Evolutionary conservation across 1,140 invertebrate species (phyloP), one percentile per base, ranked within the genome.

Genomic region (Drosophila chauvacae): DNA sequence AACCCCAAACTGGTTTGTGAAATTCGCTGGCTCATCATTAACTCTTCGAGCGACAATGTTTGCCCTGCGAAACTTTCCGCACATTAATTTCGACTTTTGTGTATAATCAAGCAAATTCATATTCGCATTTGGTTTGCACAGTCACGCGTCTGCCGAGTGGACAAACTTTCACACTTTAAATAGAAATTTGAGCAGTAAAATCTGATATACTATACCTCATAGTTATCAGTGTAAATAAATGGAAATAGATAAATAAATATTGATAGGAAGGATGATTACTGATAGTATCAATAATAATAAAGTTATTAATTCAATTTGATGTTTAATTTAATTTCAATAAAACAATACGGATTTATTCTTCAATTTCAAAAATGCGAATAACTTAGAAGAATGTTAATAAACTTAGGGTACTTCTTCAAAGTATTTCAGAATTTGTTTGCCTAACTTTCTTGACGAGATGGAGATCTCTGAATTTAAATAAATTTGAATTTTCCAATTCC

Each of bases 1-100:
- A 10, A 6, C 23, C 30, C 35, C 35, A 55, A 68, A 73, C 70
- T 72, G 70, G 55, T 72, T 72, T 72, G 44, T 44, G 55, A 72
- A 72, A 72, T 72, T 72, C 53, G 69, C 39, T 66, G 63, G 41
- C 66, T 68, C 66, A 70, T 68, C 66, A 70, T 70, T 56, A 39
- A 23, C n/a, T 73, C 20, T 18, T 16, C 7, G 23, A 39, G 37
- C 66, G 37, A 73, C 55, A 73, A 51, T 72, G 68, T 73, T 73
- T 73, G 66, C 39, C 41, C 37, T 39, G 33, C 55, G 11, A 72
- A 73, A 72, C 70, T 73, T 73, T 73, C 70, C 70, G 68, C n/a
- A 51, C 45, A 73, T 42, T 37, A 39, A 60, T 42, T 51, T 42
- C 6, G 18, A n/a, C 6, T 68, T 51, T 60, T 60, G 58, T 45